Conservation (phyloP, 1,140 invertebrate genomes). For the Copidosoma floridanum region DNA sequence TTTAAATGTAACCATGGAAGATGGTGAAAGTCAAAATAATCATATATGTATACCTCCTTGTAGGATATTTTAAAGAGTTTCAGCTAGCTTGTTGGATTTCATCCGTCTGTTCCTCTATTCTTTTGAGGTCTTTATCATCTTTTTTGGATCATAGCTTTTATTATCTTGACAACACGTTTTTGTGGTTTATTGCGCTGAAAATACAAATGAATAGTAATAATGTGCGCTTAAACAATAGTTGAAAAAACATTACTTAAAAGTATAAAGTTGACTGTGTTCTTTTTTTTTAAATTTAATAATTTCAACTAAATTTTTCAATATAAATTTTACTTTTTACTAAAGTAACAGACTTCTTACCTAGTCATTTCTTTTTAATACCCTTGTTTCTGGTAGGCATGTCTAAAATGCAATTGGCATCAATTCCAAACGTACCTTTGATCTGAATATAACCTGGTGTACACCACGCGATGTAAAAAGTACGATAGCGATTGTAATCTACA, state of each 20-base stretch:
- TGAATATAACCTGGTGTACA: too few relatives aligned
- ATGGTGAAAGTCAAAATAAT: neutral
- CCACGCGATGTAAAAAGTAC: slow-evolving; percentile 94
- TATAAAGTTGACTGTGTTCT: neutral
- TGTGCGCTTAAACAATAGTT: slow-evolving; percentile 95
- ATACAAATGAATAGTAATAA: slow-evolving; percentile 19
- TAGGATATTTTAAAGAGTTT: slow-evolving; percentile 99
- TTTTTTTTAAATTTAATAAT: slow-evolving; percentile 13
- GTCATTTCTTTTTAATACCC: slow-evolving; percentile 98
- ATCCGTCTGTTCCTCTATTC: slow-evolving; percentile 81
- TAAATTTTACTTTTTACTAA: too few relatives aligned
- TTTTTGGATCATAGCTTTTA: slow-evolving; percentile 85
- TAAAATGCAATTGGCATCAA: slow-evolving; percentile 99
- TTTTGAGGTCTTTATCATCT: slow-evolving; percentile 85
- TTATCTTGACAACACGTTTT: slow-evolving; percentile 81
- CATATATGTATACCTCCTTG: slow-evolving; percentile 87
- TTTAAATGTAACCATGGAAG: neutral
- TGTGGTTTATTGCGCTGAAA: slow-evolving; percentile 81
- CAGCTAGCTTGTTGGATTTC: slow-evolving; percentile 94
- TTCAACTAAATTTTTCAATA: neutral
- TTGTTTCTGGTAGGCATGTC: slow-evolving; percentile 97
- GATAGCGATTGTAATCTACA: slow-evolving; percentile 92
- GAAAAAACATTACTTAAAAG: slow-evolving; percentile 21
- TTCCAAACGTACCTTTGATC: slow-evolving; percentile 98
- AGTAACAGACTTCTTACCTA: slow-evolving; percentile 79